phyloP scores from a whole-genome alignment of 2,888 invertebrate genomes.

The Nudaria mundana region DNA sequence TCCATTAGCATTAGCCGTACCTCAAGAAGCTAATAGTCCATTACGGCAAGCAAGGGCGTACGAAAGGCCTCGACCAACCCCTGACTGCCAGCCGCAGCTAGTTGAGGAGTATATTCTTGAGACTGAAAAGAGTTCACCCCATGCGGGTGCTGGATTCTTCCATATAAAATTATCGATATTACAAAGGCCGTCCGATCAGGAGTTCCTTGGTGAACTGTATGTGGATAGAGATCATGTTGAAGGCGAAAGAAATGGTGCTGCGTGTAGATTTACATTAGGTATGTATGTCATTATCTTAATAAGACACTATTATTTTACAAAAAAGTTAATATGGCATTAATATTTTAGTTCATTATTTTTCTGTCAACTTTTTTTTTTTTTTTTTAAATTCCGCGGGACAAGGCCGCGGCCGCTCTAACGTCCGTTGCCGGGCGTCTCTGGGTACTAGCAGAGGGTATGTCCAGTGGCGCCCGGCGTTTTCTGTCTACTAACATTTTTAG shows the following conservation, averaged over 20 bases:
- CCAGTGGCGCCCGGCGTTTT: too few relatives aligned
- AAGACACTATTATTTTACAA: background rate
- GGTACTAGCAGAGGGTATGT: too few relatives aligned
- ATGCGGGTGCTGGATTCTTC: conserved; percentile 84
- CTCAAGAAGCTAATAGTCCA: conserved; percentile 67
- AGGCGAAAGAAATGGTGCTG: conserved; percentile 88
- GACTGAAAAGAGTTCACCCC: conserved; percentile 86
- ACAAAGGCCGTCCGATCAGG: conserved; percentile 93
- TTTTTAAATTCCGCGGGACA: too few relatives aligned
- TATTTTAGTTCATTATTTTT: too few relatives aligned
- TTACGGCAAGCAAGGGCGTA: conserved; percentile 73
- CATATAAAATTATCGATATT: conserved; percentile 93
- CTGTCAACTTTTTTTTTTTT: too few relatives aligned
- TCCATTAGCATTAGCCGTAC: conserved; percentile 78
- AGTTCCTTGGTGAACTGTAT: conserved; percentile 94
- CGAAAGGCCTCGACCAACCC: conserved; percentile 83
- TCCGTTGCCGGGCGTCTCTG: too few relatives aligned
- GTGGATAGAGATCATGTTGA: conserved; percentile 92
- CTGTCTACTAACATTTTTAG: too few relatives aligned
- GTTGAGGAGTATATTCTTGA: conserved; percentile 95
- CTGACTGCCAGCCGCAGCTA: conserved; percentile 89
- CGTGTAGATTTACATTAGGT: conserved; percentile 89
- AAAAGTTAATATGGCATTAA: too few relatives aligned
- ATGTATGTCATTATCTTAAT: conserved; percentile 14
- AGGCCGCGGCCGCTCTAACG: too few relatives aligned